Conservation (phyloP, 2,113 vertebrate genomes). For the Cyanoderma ruficeps region DNA sequence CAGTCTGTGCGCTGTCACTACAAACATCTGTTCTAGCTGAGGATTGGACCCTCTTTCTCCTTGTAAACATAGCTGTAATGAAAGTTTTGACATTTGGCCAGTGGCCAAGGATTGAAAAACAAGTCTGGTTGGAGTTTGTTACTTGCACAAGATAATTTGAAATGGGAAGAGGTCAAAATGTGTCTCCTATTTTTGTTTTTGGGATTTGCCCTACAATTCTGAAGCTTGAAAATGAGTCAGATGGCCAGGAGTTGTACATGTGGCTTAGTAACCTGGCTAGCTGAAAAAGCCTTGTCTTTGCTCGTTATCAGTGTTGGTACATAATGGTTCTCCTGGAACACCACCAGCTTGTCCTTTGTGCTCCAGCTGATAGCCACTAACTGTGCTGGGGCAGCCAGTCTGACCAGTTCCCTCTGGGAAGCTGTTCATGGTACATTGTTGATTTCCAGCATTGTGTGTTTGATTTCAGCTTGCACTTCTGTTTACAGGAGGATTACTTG, state of each 20-base stretch:
- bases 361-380: background rate
- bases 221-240: background rate
- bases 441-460: background rate
- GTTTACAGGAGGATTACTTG: background rate
- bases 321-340: background rate
- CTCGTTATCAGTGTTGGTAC: background rate
- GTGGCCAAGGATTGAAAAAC: background rate
- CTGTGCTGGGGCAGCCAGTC: background rate
- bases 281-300: background rate
- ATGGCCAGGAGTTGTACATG: background rate
- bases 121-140: background rate
- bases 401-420: background rate
- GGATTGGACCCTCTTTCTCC: background rate
- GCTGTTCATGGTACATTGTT: rapidly evolving
- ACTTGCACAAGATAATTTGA: background rate
- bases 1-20: background rate
- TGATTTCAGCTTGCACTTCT: background rate
- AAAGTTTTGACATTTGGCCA: background rate
- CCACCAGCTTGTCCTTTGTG: background rate
- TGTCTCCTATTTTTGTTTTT: background rate
- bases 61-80: background rate
- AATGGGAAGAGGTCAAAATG: background rate
- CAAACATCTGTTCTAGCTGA: background rate
- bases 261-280: background rate
- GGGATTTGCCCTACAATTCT: background rate